Evolutionary conservation across 2,113 vertebrate species (phyloP), one percentile per base, ranked within the genome.

Genomic region (Syngnathoides biaculeatus): DNA sequence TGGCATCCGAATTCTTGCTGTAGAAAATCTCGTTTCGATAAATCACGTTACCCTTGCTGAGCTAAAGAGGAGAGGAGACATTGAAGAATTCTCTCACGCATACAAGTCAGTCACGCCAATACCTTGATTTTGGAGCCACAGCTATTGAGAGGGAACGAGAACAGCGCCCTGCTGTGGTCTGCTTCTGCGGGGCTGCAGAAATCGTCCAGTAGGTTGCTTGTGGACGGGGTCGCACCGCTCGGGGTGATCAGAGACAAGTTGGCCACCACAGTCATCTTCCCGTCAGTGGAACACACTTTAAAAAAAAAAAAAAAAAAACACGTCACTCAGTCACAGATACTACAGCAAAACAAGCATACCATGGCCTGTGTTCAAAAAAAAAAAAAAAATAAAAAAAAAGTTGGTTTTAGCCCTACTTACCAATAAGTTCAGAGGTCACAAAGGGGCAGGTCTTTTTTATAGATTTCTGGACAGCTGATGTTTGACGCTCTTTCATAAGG

Each of bases 21-120:
- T 57, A 68, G 45, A 62, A 62, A 15, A 92, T 86, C 77, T 91
- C 84, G 43, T 93, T 93, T 64, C 89, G 76, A 71, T 92, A 93
- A 0, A 69, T 79, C 53, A 93, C 70, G 14, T 65, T 64, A 1
- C 73, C 64, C 0, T 66, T 53, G 0, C 48, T 19, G 48, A 92
- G 68, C 91, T 93, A 57, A 15, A 61, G 8, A 0, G 1, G 10
- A 8, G 22, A 15, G 3, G 6, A 39, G 17, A 10, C n/a, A 26
- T 24, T 6, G 48, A 9, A 8, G 14, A 6, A 14, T 35, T 19
- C n/a, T n/a, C n/a, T n/a, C 11, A 14, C 45, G 6, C 4, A 48
- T n/a, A n/a, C 22, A 19, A 26, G 0, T 19, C 1, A 19, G n/a
- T 24, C 1, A 4, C 20, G 2, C 8, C 1, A 42, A 9, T 57